A percentile compares a stretch with the other conserved stretches of the same genome.
These are phyloP conservation scores for Cephalopachus bancanus DNA, from an alignment of 2,797 vertebrate genomes.

Conservation along the genomic window DNA sequence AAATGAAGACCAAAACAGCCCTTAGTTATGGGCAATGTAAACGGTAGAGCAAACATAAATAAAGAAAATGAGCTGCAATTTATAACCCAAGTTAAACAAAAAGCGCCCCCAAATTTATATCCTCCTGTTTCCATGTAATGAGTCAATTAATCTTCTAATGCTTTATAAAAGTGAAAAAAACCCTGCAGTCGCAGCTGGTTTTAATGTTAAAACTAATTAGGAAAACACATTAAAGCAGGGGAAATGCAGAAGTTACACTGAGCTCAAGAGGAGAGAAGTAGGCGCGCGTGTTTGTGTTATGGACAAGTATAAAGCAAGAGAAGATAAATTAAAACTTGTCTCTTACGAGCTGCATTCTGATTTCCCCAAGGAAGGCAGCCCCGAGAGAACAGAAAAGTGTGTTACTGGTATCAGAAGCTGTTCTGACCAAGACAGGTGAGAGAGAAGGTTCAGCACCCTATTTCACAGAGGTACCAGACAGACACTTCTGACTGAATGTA, in stretches of 20 bases:
- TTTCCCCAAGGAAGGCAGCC: conserved; percentile 53
- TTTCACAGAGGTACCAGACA: neutral
- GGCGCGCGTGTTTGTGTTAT: conserved; percentile 24
- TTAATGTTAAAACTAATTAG: conserved; percentile 83
- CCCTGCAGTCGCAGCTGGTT: conserved; percentile 81
- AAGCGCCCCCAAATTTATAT: conserved; percentile 79
- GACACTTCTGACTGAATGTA: conserved; percentile 9
- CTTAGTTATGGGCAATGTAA: conserved; percentile 63
- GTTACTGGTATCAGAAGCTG: neutral
- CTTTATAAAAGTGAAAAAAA: conserved; percentile 78
- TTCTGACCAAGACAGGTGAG: neutral
- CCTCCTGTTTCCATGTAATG: conserved; percentile 79
- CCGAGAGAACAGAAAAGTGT: conserved; percentile 30
- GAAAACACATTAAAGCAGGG: conserved; percentile 79
- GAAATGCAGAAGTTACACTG: conserved; percentile 81
- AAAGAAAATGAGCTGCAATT: conserved; percentile 83
- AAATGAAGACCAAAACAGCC: conserved; percentile 55
- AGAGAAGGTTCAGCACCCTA: neutral
- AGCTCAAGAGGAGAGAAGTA: conserved; percentile 70
- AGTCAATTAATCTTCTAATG: conserved; percentile 83
- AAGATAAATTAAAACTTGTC: conserved; percentile 56
- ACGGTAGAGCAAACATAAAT: conserved; percentile 77
- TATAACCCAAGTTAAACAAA: conserved; percentile 83
- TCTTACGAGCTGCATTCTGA: neutral
- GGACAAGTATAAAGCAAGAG: conserved; percentile 59